These are phyloP conservation scores for Marmota monax DNA, from an alignment of 2,113 vertebrate genomes.

Conservation along the genomic window DNA sequence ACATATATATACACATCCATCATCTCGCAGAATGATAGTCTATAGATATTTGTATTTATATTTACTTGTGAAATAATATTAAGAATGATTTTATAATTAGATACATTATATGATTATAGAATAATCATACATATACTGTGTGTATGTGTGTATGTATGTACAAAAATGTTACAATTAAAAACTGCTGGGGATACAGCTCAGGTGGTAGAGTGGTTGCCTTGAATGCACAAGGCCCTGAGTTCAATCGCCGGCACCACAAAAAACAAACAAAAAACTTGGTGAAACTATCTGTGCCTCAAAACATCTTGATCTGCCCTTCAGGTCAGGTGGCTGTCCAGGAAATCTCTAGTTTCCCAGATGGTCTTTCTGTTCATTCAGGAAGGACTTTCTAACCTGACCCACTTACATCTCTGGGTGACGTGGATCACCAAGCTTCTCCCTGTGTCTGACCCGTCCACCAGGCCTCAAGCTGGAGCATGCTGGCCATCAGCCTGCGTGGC, in stretches of 20 bases:
- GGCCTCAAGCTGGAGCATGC: not conserved
- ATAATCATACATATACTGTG: not conserved
- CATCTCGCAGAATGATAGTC: not conserved
- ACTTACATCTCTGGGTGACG: not conserved
- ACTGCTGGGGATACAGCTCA: no score
- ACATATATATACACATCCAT: not conserved
- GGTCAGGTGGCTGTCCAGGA: not conserved
- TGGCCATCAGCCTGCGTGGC: not conserved
- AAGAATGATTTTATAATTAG: not conserved
- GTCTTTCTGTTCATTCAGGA: not conserved
- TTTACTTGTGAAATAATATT: constrained; percentile 7
- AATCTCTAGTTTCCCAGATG: not conserved
- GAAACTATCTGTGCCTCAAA: not conserved
- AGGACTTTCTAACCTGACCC: not conserved
- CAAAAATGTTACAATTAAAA: not conserved
- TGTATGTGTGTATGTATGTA: no score
- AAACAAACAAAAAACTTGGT: not conserved
- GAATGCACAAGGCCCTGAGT: no score
- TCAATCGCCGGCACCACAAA: no score
- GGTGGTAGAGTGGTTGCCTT: no score
- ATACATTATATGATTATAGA: not conserved
- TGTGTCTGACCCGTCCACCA: not conserved
- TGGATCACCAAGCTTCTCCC: not conserved
- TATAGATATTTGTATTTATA: not conserved
- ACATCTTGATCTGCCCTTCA: not conserved